Conservation (phyloP, 2,113 vertebrate species). For the Caranx ignobilis region DNA sequence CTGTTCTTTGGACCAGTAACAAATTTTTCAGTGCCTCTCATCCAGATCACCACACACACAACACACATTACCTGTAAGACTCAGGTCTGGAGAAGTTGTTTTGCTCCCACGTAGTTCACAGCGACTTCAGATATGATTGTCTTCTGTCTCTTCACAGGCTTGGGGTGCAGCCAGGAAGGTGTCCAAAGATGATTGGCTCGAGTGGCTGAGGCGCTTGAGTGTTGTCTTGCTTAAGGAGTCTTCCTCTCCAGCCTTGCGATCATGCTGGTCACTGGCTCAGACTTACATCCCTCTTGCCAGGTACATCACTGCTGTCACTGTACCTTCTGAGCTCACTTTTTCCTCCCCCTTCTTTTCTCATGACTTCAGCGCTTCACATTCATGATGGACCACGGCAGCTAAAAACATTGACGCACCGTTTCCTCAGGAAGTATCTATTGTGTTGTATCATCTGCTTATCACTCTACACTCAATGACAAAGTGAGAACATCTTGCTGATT, state of each 20-base stretch:
- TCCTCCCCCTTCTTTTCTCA: neutral
- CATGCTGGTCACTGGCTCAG: constrained; percentile 98
- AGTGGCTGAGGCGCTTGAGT: constrained; percentile 95
- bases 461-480: neutral
- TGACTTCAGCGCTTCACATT: neutral
- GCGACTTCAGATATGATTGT: constrained; percentile 5
- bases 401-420: neutral
- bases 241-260: constrained; percentile 94
- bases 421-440: neutral
- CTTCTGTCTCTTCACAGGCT: constrained; percentile 85
- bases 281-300: constrained; percentile 98
- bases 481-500: no score
- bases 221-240: constrained; percentile 98
- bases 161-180: constrained; percentile 98
- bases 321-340: neutral
- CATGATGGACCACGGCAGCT: neutral
- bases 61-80: constrained; percentile 17
- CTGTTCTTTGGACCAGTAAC: neutral
- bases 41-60: constrained; percentile 13
- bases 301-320: constrained; percentile 74
- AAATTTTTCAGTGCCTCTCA: neutral
- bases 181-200: constrained; percentile 99
- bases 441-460: no score
- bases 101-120: constrained; percentile 53
- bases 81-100: constrained; percentile 23